Evolutionary conservation across 2,797 vertebrate species (phyloP), one percentile per base, ranked within the genome.

Genomic region (Chrosomus eos): DNA sequence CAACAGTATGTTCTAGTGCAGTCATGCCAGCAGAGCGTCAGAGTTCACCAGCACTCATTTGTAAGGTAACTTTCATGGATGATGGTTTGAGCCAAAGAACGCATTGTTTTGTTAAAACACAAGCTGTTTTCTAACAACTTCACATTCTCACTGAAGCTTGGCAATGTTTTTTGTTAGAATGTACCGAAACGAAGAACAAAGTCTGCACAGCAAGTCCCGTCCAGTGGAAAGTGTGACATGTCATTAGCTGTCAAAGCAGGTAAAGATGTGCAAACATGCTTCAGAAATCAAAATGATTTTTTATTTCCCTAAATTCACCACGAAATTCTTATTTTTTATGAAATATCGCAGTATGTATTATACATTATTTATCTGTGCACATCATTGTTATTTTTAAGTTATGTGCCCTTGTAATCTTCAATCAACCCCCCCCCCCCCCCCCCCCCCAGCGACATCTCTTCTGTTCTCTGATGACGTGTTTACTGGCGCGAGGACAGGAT

Each of bases 1-100:
- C 87, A 87, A 89, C 87, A 88, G 87, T 87, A n/a, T 88, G 87
- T 73, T 91, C 91, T 93, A 87, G 90, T 84, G 84, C 89, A 4
- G 36, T 73, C 26, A 45, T 64, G 73, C 51, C 62, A 51, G 33
- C 89, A 6, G 28, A 71, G 9, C 18, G 82, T 40, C 45, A 83
- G 14, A 74, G 60, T 81, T 84, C 73, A 79, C 53, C 74, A 81
- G 81, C 73, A 75, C 58, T 23, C 31, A 38, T 71, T 67, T 58
- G 45, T 58, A 86, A 81, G 85, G 85, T 86, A 82, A 78, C 23
- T 53, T 33, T 77, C 53, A 77, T 3, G 55, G 68, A 64, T 82
- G 58, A 38, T 83, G 48, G 21, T 33, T 2, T 40, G 1, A 40
- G n/a, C 31, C 53, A 70, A 45, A 80, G 26, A 60, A 75, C 36